phyloP scores from a whole-genome alignment of 2,888 invertebrate species.

The Malthinus seriepunctatus region DNA sequence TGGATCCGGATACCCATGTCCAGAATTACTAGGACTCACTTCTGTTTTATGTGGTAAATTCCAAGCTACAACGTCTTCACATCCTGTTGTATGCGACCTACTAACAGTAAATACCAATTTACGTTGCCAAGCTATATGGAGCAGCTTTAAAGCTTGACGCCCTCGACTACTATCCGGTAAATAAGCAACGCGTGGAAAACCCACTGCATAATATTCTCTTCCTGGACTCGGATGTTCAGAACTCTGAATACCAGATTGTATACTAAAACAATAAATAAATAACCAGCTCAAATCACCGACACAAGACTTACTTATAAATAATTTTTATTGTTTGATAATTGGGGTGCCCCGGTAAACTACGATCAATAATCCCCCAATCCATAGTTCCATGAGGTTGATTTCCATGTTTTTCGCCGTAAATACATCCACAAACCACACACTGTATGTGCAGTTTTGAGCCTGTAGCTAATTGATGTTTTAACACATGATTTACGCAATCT shows the following conservation, averaged over 20 bases:
- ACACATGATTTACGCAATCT: slow-evolving; percentile 76
- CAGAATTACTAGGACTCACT: slow-evolving; percentile 60
- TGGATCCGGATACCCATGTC: slow-evolving; percentile 75
- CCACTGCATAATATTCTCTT: slow-evolving; percentile 84
- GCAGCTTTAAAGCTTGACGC: slow-evolving; percentile 71
- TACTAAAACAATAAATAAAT: slow-evolving; percentile 58
- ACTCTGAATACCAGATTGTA: slow-evolving; percentile 84
- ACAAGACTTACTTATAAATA: slow-evolving; percentile 70
- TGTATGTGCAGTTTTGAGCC: slow-evolving; percentile 69
- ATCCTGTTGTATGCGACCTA: slow-evolving; percentile 86
- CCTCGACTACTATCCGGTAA: slow-evolving; percentile 85
- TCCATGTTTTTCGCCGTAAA: slow-evolving; percentile 79
- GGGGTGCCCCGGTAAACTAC: slow-evolving; percentile 70
- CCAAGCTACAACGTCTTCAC: slow-evolving; percentile 91
- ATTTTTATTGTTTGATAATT: slow-evolving; percentile 78
- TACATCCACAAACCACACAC: slow-evolving; percentile 84
- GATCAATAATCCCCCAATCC: slow-evolving; percentile 76
- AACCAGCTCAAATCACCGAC: neutral
- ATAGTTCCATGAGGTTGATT: slow-evolving; percentile 83
- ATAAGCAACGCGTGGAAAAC: slow-evolving; percentile 81
- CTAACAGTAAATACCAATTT: slow-evolving; percentile 84
- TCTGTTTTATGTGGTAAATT: slow-evolving; percentile 88
- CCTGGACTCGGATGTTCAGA: slow-evolving; percentile 80
- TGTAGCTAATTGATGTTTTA: slow-evolving; percentile 64
- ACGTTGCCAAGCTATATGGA: slow-evolving; percentile 83